Evolutionary conservation across 2,888 invertebrate genomes (phyloP).

Genomic region (Lepetodrilus schrolli): DNA sequence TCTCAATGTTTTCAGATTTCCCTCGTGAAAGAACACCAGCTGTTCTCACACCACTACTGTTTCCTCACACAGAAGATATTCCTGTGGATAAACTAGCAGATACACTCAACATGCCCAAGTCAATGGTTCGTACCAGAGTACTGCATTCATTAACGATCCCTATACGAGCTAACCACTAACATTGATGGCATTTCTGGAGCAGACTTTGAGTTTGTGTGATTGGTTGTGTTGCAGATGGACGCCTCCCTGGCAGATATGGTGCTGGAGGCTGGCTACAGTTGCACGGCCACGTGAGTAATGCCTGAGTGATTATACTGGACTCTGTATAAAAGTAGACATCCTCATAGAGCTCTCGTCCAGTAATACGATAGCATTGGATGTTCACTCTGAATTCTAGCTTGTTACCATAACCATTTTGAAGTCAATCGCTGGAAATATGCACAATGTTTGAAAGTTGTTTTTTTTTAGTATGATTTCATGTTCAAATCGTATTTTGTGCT

Average conservation of each 20-base stretch:
- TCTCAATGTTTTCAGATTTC: constrained; percentile 82
- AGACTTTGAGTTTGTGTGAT: background rate
- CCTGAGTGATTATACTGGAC: too few relatives aligned
- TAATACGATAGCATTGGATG: too few relatives aligned
- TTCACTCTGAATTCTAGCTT: too few relatives aligned
- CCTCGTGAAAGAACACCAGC: constrained; percentile 91
- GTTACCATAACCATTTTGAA: too few relatives aligned
- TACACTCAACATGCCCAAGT: constrained; percentile 76
- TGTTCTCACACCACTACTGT: constrained; percentile 90
- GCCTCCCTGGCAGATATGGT: constrained; percentile 85
- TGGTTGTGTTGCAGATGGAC: constrained; percentile 70
- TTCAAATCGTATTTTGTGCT: too few relatives aligned
- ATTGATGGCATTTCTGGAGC: background rate
- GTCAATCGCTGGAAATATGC: too few relatives aligned
- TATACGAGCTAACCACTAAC: background rate
- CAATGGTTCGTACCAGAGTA: constrained; percentile 75
- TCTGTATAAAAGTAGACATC: too few relatives aligned
- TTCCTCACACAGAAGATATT: constrained; percentile 82
- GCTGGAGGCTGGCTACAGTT: constrained; percentile 92
- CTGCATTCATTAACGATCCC: background rate
- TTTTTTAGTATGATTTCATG: too few relatives aligned
- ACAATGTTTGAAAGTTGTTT: too few relatives aligned
- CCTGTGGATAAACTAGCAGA: constrained; percentile 76
- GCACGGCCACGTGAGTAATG: constrained; percentile 80
- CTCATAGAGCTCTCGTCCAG: too few relatives aligned